phyloP scores from a whole-genome alignment of 2,888 invertebrate species.

The Dermolepida albohirtum region DNA sequence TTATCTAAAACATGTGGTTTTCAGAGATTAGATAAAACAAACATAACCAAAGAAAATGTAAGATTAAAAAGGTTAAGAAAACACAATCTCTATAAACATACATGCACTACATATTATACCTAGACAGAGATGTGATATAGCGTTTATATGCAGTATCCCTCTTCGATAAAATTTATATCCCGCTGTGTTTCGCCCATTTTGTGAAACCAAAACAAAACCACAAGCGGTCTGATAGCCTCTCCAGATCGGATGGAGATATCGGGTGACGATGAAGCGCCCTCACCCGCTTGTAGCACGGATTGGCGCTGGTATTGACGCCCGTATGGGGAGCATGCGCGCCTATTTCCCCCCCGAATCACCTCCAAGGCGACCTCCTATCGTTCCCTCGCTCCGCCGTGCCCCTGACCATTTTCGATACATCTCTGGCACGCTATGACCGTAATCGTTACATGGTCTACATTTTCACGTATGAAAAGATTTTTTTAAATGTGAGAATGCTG shows the following conservation, averaged over 20 bases:
- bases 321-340: conserved; percentile 52
- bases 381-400: background rate
- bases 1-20: no score
- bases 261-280: conserved; percentile 49
- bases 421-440: no score
- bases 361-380: conserved; percentile 9
- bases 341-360: conserved; percentile 11
- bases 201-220: conserved; percentile 44
- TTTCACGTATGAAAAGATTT: no score
- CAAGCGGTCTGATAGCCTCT: conserved; percentile 46
- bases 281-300: conserved; percentile 55
- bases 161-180: background rate
- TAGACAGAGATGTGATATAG: no score
- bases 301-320: conserved; percentile 60
- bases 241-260: conserved; percentile 43
- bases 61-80: no score
- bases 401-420: background rate
- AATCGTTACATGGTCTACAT: no score
- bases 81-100: no score
- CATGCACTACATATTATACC: no score
- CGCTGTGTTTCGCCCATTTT: conserved; percentile 46
- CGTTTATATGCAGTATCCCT: background rate
- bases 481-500: no score
- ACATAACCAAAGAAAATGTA: no score
- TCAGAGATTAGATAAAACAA: no score